A percentile compares a stretch with the other conserved stretches of the same genome.
Conservation (phyloP, 2,113 vertebrate genomes). For the Corynorhinus townsendii region DNA sequence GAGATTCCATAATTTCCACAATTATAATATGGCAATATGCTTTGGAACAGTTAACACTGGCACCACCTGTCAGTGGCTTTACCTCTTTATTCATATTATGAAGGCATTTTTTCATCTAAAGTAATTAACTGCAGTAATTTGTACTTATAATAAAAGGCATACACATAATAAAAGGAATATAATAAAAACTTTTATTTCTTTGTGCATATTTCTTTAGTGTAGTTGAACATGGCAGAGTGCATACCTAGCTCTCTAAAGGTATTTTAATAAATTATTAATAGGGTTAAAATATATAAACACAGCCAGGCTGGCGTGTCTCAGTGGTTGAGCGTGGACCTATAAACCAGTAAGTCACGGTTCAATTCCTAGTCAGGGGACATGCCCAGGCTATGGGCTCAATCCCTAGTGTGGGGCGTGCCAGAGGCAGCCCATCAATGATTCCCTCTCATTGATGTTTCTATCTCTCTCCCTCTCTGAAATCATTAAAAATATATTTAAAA, state of each 20-base stretch:
- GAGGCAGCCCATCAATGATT: not conserved
- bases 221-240: not conserved
- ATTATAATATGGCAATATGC: not conserved
- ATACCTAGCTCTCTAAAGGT: not conserved
- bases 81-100: not conserved
- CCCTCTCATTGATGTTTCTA: not conserved
- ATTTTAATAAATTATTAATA: slow-evolving; percentile 6
- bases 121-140: not conserved
- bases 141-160: not conserved
- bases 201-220: not conserved
- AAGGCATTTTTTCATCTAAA: not conserved
- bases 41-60: not conserved
- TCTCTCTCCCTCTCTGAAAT: not conserved
- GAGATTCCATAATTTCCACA: not conserved
- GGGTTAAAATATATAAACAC: not conserved
- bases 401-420: not conserved
- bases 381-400: not conserved
- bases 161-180: not conserved
- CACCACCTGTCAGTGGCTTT: not conserved
- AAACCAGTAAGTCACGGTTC: not conserved
- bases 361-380: not conserved
- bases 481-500: not conserved
- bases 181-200: not conserved
- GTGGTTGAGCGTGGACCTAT: not conserved
- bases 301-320: not conserved